These are phyloP conservation scores for Drosophila mayaguana DNA, from an alignment of 2,888 invertebrate species.

Conservation along the genomic window DNA sequence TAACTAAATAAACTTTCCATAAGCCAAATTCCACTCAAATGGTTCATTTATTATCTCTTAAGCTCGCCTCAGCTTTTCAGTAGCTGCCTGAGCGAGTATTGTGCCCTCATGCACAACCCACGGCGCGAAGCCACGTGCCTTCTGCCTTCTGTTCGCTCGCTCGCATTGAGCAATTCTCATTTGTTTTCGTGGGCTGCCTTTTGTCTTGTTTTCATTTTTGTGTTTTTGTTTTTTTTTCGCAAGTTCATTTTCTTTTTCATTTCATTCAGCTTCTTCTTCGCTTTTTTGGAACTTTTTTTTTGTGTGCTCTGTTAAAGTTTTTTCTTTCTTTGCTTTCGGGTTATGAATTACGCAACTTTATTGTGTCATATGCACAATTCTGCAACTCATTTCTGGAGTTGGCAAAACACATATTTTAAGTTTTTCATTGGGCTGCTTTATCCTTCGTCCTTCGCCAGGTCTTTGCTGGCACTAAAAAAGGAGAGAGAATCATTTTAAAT, in stretches of 20 bases:
- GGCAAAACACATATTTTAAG: constrained; percentile 61
- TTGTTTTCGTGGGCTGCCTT: constrained; percentile 57
- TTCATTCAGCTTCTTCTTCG: constrained; percentile 1
- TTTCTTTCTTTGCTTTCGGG: constrained; percentile 1
- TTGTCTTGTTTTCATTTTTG: constrained; percentile 31
- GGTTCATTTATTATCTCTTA: too few species aligned
- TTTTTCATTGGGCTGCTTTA: constrained; percentile 30
- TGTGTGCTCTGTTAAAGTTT: constrained; percentile 2
- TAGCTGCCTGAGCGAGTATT: neutral
- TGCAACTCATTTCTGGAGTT: constrained; percentile 49
- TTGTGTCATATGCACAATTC: constrained; percentile 69
- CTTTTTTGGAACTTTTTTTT: neutral
- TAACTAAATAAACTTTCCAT: too few species aligned
- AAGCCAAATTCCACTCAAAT: too few species aligned
- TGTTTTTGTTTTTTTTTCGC: constrained; percentile 23
- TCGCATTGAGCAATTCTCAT: constrained; percentile 19
- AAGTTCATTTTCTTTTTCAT: constrained; percentile 38
- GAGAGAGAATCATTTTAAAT: constrained; percentile 54
- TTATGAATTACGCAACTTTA: constrained; percentile 53
- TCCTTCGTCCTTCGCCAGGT: constrained; percentile 45
- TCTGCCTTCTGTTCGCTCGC: neutral
- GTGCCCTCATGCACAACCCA: neutral
- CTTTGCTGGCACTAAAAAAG: neutral
- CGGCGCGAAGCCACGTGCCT: neutral
- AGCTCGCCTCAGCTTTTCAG: neutral